Evolutionary conservation across 2,888 invertebrate species (phyloP), one percentile per base, ranked within the genome.

Genomic region (Ypsolopha scabrella): DNA sequence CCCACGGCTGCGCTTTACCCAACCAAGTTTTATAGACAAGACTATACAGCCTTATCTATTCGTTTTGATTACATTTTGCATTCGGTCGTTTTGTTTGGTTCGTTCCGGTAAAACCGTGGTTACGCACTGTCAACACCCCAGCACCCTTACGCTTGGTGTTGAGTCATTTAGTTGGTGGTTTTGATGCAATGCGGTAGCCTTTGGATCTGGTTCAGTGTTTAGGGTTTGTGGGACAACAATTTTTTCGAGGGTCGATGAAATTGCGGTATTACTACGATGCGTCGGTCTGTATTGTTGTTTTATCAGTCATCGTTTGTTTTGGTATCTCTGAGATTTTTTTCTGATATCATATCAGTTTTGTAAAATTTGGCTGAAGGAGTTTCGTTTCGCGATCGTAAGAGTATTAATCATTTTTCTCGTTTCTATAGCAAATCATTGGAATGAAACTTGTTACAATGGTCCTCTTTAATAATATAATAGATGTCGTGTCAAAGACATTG

Each of bases 191-290:
- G 67, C 60, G 58, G 61, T 58, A 53, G 59, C 24, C 24, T 24
- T 24, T 24, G 24, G 24, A 24, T 24, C 24, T 24, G 58, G 58
- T 55, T 60, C 62, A 60, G 64, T 56, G 58, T 59, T 59, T 56
- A 11, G 34, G 46, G 37, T 11, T 9, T 35, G 41, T 35, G 9
- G 2, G 39, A 33, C 8, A 13, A 36, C 11, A 2, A 14, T 14
- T 44, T 44, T 44, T 14, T 9, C 11, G 11, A 24, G 39, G 14
- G 53, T 52, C 24, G 24, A 56, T 56, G 56, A 54, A 53, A 75
- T 69, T 86, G 57, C 67, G 75, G 60, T 82, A 85, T 62, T 85
- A 75, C 66, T 85, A 85, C 64, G 85, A 85, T 62, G 71, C 81
- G 51, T 73, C 83, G 78, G 85, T 85, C 70, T 60, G 83, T 80